phyloP scores from a whole-genome alignment of 2,888 invertebrate genomes.

The Nasonovia ribisnigri region DNA sequence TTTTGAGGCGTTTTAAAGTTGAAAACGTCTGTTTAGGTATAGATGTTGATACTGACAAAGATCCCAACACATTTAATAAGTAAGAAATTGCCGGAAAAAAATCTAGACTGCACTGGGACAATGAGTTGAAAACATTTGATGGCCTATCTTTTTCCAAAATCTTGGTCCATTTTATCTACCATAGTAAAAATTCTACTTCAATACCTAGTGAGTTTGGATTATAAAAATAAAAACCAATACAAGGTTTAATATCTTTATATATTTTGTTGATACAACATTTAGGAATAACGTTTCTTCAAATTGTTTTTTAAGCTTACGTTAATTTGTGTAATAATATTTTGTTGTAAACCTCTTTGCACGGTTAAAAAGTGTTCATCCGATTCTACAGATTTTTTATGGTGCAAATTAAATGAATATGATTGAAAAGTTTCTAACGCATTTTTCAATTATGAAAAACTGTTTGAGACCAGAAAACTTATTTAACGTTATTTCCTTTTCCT shows the following conservation, averaged over 20 bases:
- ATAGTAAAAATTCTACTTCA: background rate
- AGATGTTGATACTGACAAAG: background rate
- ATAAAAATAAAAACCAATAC: slow-evolving; percentile 1
- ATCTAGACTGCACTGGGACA: background rate
- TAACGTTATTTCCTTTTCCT: too few relatives aligned
- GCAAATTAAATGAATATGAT: too few relatives aligned
- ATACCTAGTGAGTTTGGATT: background rate
- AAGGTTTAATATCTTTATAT: slow-evolving; percentile 7
- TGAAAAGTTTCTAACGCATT: too few relatives aligned
- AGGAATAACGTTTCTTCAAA: background rate
- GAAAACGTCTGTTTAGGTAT: too few relatives aligned
- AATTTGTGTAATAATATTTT: too few relatives aligned
- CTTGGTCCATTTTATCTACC: background rate
- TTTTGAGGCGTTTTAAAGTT: background rate
- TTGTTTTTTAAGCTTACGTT: too few relatives aligned
- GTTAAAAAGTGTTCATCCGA: too few relatives aligned
- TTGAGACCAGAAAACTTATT: too few relatives aligned
- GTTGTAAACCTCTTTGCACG: too few relatives aligned
- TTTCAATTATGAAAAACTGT: too few relatives aligned
- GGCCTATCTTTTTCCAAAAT: slow-evolving; percentile 2
- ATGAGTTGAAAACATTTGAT: background rate
- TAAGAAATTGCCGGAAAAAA: too few relatives aligned
- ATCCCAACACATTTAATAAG: background rate
- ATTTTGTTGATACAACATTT: background rate
- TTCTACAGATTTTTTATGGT: too few relatives aligned